Base-by-base conservation (phyloP, 2,113 vertebrate genomes). In the Seriola dumerili region DNA sequence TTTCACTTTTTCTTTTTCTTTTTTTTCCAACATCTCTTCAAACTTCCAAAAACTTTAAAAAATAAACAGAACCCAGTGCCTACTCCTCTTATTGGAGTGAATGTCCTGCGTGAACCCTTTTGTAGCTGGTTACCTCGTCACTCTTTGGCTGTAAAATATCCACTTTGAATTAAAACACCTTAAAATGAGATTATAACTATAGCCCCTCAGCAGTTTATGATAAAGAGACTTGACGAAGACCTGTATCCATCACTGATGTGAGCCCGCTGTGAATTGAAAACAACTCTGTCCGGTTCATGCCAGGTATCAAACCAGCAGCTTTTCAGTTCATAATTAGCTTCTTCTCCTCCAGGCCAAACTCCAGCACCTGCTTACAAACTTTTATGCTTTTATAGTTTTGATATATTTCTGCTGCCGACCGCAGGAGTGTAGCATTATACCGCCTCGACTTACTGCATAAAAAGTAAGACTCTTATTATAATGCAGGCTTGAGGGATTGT, bases 401-500 rank as follows among this genome's bases (percentile, higher is more conserved):
- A 81, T 81, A 64, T 78, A 65, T 85, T 79, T 85, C 84, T 77
- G 54, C 78, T 76, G 52, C 32, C 9, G 6, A 65, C 66, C 80
- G 61, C 76, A 77, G 77, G 46, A 72, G 21, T 4, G 40, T 38
- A 66, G 59, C 66, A 72, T 86, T 76, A 58, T 17, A 38, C 58
- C 14, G 42, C 72, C 40, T 78, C 11, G 1, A 46, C 77, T 83
- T 36, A 71, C 5, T 77, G 71, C 42, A 67, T 55, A 40, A 62
- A 65, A 72, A 78, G 34, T 81, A 88, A 78, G 65, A 80, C 58
- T 86, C 78, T 81, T 85, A 80, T 79, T 76, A 64, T 66, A 72
- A 90, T 54, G 55, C 70, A 81, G 76, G 76, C 79, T 84, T 16
- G 44, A 91, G 74, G 76, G 74, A 83, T 83, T 75, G 79, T 89